Evolutionary conservation across 1,140 invertebrate species (phyloP).

Genomic region (Eriosoma lanigerum): DNA sequence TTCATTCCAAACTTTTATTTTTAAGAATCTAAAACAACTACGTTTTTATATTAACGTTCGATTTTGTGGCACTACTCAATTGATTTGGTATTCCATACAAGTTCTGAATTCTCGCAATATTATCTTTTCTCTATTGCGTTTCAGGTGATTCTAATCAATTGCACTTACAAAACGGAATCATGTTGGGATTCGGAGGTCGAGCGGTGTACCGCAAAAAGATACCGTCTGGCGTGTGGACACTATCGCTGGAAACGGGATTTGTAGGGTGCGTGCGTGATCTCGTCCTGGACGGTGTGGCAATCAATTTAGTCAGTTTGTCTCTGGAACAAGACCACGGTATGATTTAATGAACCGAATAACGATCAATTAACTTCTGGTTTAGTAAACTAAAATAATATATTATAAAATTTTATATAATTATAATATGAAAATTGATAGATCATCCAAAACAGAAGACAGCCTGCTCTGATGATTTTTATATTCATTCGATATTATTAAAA

Average conservation of each 20-base stretch:
- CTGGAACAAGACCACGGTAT: constrained; percentile 85
- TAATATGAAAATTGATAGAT: too few species aligned
- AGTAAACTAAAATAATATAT: background rate
- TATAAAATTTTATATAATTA: too few species aligned
- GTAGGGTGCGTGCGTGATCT: constrained; percentile 94
- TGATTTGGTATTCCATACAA: too few species aligned
- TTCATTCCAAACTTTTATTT: too few species aligned
- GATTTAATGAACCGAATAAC: background rate
- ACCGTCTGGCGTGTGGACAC: constrained; percentile 89
- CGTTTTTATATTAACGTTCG: too few species aligned
- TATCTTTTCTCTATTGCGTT: background rate
- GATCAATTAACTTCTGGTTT: background rate
- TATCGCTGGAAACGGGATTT: constrained; percentile 83
- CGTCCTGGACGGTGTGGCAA: constrained; percentile 85
- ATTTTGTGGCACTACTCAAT: too few species aligned
- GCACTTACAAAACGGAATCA: constrained; percentile 85
- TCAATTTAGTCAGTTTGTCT: constrained; percentile 87
- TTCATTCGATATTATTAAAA: too few species aligned
- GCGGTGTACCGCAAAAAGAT: constrained; percentile 67
- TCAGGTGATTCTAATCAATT: constrained; percentile 81
- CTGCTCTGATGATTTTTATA: too few species aligned
- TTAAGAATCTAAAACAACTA: too few species aligned
- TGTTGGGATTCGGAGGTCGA: constrained; percentile 78
- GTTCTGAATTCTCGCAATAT: too few species aligned
- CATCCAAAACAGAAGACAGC: too few species aligned